phyloP scores from a whole-genome alignment of 2,888 invertebrate genomes.

The Actias luna region DNA sequence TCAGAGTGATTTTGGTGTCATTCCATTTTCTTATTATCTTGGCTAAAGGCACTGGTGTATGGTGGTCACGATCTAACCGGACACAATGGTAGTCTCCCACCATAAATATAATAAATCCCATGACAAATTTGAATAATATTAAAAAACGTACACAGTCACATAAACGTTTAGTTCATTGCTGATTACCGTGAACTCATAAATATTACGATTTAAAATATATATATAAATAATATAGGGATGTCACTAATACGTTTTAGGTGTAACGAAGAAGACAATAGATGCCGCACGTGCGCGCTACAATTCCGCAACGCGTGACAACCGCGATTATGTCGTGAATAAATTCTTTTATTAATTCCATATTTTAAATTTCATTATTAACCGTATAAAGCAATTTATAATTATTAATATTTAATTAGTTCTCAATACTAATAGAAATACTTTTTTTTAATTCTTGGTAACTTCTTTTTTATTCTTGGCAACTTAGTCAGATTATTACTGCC shows the following conservation, averaged over 20 bases:
- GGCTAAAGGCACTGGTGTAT: too few relatives aligned
- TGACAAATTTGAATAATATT: neutral
- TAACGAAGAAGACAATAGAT: slow-evolving; percentile 1
- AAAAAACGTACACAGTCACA: slow-evolving; percentile 18
- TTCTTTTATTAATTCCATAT: slow-evolving; percentile 1
- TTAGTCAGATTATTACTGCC: too few relatives aligned
- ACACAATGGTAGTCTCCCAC: too few relatives aligned
- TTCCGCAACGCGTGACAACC: neutral
- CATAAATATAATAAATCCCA: neutral
- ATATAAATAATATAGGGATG: slow-evolving; percentile 35
- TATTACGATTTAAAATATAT: slow-evolving; percentile 48
- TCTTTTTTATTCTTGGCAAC: too few relatives aligned
- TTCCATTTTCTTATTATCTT: too few relatives aligned
- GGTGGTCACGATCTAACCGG: too few relatives aligned
- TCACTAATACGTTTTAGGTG: neutral
- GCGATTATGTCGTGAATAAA: neutral
- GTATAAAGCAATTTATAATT: neutral
- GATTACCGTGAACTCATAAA: slow-evolving; percentile 38
- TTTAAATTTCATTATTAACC: neutral
- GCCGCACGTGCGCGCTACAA: neutral
- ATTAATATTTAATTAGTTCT: too few relatives aligned
- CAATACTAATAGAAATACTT: too few relatives aligned
- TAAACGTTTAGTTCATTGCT: slow-evolving; percentile 41
- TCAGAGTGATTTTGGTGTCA: too few relatives aligned
- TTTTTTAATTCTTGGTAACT: too few relatives aligned